Evolutionary conservation across 2,888 invertebrate species (phyloP), one percentile per base, ranked within the genome.

Genomic region (Melinaea marsaeus): DNA sequence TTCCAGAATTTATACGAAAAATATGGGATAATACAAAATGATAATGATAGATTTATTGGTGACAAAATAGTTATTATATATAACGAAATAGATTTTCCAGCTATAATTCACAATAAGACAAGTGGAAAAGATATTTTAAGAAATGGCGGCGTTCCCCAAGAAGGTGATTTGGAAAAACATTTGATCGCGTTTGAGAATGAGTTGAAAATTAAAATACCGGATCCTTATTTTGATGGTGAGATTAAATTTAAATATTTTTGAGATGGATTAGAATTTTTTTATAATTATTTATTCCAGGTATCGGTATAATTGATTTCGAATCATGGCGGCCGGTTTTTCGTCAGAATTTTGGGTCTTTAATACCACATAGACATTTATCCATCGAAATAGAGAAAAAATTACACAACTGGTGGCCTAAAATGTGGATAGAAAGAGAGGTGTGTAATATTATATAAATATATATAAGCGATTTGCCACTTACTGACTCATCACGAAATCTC

Each of bases 231-330:
- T 81, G 79, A 81, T 70, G 94, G 94, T 93, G 75, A 82, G 82
- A 73, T n/a, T n/a, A 42, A 45, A 48, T 33, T 60, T 48, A 13
- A 51, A 32, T 51, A 32, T 2, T 32, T 32, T 32, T n/a, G 6
- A 48, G 13, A 6, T 48, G 3, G 13, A 13, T 47, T 13, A 13
- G 3, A 48, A 13, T 48, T 48, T 13, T 22, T 3, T 11, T 5
- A 48, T 35, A 48, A 13, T n/a, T 4, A 11, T 35, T n/a, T 58
- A 32, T 91, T 91, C 46, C 82, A 91, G 95, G 96, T 6, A 65
- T 95, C 0, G 95, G 92, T 0, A 92, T 96, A 13, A 95, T 97
- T 69, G 96, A 96, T 85, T 96, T 96, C 83, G 96, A 96, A 81
- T 94, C 94, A 4, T 96, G 96, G 96, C 86, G 95, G 57, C 96